Evolutionary conservation across 2,113 vertebrate genomes (phyloP).

Genomic region (Eulacestoma nigropectus): DNA sequence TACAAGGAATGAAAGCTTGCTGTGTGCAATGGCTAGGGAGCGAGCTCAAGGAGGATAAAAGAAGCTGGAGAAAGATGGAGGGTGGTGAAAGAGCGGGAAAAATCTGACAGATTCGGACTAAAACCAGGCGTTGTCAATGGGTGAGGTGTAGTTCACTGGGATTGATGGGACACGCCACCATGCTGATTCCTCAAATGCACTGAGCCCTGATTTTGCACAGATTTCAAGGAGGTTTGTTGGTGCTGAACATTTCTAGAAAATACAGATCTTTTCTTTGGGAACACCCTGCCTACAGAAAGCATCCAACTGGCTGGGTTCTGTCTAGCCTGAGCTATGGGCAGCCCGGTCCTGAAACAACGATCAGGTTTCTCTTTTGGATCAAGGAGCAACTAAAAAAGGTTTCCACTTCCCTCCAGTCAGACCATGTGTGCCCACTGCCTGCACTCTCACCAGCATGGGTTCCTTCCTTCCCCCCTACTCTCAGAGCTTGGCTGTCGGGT

Average conservation of each 20-base stretch:
- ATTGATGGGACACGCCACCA: background rate
- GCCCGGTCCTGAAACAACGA: background rate
- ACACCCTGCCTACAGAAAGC: background rate
- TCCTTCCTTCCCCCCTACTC: background rate
- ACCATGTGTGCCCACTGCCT: background rate
- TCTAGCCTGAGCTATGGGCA: background rate
- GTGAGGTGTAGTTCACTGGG: background rate
- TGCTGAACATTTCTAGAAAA: background rate
- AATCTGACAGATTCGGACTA: background rate
- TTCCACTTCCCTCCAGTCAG: background rate
- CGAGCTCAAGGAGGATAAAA: background rate
- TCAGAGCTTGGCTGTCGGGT: background rate
- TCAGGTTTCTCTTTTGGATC: background rate
- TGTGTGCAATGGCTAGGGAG: background rate
- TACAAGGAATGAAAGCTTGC: background rate
- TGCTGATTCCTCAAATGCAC: background rate
- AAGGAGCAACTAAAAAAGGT: background rate
- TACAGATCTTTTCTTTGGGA: background rate
- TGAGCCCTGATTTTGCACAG: background rate
- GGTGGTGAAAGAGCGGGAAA: background rate
- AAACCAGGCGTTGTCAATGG: background rate
- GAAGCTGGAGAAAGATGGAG: background rate
- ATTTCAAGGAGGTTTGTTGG: background rate
- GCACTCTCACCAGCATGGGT: background rate
- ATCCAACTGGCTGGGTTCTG: background rate